phyloP scores from a whole-genome alignment of 2,113 vertebrate species.

The Periophthalmus modestus region DNA sequence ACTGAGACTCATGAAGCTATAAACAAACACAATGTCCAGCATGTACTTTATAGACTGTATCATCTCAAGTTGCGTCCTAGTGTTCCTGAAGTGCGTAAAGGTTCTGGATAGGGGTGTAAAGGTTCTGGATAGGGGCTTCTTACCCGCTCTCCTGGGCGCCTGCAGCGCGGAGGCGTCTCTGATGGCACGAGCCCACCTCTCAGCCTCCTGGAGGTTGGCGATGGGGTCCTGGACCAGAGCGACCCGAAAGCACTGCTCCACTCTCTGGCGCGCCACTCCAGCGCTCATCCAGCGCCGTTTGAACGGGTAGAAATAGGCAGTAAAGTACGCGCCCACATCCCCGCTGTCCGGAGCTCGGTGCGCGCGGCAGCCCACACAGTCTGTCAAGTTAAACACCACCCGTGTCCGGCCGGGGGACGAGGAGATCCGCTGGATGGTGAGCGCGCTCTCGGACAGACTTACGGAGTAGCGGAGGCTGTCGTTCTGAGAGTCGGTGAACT shows the following conservation, averaged over 20 bases:
- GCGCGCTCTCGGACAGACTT: slow-evolving; percentile 68
- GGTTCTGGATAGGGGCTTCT: too few species aligned
- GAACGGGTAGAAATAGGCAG: slow-evolving; percentile 77
- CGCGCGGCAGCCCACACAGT: slow-evolving; percentile 77
- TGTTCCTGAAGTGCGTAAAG: too few species aligned
- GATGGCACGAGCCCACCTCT: slow-evolving; percentile 77
- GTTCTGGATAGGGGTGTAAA: background rate
- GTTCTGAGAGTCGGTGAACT: slow-evolving; percentile 74
- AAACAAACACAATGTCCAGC: background rate
- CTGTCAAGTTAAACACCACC: slow-evolving; percentile 70
- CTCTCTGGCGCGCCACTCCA: slow-evolving; percentile 71
- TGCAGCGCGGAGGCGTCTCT: slow-evolving; percentile 57
- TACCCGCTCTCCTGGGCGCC: slow-evolving; percentile 69
- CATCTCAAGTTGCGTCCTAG: slow-evolving; percentile 12
- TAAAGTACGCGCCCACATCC: slow-evolving; percentile 73
- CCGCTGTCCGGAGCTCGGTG: slow-evolving; percentile 53
- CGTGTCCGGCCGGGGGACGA: slow-evolving; percentile 59
- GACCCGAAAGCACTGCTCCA: slow-evolving; percentile 78
- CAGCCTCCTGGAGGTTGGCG: slow-evolving; percentile 75
- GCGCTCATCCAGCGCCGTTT: slow-evolving; percentile 75
- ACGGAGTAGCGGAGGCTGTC: slow-evolving; percentile 71
- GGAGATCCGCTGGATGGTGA: slow-evolving; percentile 69
- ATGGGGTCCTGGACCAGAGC: slow-evolving; percentile 67
- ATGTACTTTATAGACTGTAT: background rate
- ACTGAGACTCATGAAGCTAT: background rate